phyloP scores from a whole-genome alignment of 2,797 vertebrate species.

The Xenops minutus region DNA sequence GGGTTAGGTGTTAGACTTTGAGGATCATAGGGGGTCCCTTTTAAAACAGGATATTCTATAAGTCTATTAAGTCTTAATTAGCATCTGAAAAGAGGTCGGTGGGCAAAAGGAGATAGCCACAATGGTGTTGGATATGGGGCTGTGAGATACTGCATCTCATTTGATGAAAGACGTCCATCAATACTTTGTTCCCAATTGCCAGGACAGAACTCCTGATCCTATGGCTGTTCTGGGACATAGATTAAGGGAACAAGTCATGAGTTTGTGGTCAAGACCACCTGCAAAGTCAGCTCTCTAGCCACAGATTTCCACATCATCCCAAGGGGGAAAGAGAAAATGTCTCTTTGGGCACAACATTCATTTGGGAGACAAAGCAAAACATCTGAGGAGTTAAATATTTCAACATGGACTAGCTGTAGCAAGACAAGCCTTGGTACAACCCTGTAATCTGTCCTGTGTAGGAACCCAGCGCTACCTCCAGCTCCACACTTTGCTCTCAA shows the following conservation, averaged over 20 bases:
- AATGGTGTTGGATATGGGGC: not conserved
- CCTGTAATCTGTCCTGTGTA: not conserved
- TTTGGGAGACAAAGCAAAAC: not conserved
- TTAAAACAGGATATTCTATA: not conserved
- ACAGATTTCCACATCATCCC: accelerated
- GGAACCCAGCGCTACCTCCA: not conserved
- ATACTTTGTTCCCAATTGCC: not conserved
- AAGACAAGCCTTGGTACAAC: not conserved
- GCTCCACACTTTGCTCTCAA: not conserved
- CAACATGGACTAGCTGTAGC: not conserved
- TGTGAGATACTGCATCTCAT: not conserved
- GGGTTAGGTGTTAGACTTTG: not conserved
- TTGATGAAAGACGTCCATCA: not conserved
- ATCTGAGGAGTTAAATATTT: not conserved
- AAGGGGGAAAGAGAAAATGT: not conserved
- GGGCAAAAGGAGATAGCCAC: not conserved
- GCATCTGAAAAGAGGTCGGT: not conserved
- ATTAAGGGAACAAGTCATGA: not conserved
- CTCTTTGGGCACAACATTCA: not conserved
- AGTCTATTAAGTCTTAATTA: too few relatives aligned
- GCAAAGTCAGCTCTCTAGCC: not conserved
- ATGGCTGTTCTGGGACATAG: not conserved
- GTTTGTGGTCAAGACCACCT: not conserved
- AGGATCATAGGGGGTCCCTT: not conserved
- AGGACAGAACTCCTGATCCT: not conserved